These are phyloP conservation scores for Acanthosepion esculentum DNA, from an alignment of 2,888 invertebrate species.

Conservation along the genomic window DNA sequence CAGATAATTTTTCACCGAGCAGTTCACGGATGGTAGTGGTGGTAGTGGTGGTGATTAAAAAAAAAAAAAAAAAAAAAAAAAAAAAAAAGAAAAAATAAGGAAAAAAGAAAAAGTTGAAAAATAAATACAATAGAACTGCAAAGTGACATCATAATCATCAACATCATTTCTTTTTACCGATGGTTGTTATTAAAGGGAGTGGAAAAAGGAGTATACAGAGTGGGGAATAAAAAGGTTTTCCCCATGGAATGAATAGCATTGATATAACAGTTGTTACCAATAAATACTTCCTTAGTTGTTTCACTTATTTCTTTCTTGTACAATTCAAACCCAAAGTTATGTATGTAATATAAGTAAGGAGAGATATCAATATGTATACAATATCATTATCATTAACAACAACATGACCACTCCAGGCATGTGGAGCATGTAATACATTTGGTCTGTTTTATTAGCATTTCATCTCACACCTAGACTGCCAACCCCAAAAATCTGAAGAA, in stretches of 20 bases:
- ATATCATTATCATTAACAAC: slow-evolving; percentile 10
- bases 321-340: slow-evolving; percentile 22
- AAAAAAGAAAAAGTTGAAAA: not conserved
- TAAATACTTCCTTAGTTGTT: slow-evolving; percentile 42
- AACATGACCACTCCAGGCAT: slow-evolving; percentile 33
- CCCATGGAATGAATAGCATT: slow-evolving; percentile 39
- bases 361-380: slow-evolving; percentile 20
- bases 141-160: slow-evolving; percentile 40
- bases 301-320: slow-evolving; percentile 4
- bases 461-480: slow-evolving; percentile 43
- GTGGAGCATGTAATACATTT: slow-evolving; percentile 33
- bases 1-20: slow-evolving; percentile 47
- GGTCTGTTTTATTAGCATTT: slow-evolving; percentile 25
- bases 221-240: not conserved
- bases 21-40: slow-evolving; percentile 38
- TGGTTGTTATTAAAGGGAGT: slow-evolving; percentile 37
- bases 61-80: no score
- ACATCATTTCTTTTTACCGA: slow-evolving; percentile 40
- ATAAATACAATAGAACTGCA: slow-evolving; percentile 42
- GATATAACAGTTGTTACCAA: slow-evolving; percentile 40
- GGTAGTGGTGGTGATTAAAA: not conserved
- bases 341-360: slow-evolving; percentile 20
- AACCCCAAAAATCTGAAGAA: slow-evolving; percentile 37
- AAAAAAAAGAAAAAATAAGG: no score
- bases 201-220: slow-evolving; percentile 33